These are phyloP conservation scores for Xenentodon cancila DNA, from an alignment of 2,797 vertebrate species.

Conservation along the genomic window DNA sequence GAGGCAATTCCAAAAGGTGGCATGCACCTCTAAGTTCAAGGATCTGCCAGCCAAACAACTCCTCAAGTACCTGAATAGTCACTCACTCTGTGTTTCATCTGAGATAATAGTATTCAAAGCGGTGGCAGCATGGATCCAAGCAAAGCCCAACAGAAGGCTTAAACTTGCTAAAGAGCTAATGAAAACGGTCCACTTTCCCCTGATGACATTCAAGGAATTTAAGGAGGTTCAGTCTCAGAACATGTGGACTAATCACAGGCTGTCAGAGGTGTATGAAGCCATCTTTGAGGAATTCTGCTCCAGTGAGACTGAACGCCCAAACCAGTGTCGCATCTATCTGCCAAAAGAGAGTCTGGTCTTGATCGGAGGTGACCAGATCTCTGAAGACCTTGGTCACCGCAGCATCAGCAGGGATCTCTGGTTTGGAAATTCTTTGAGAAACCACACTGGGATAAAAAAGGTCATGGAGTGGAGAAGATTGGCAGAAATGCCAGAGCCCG, in stretches of 20 bases:
- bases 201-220: constrained; percentile 91
- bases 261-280: constrained; percentile 69
- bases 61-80: constrained; percentile 81
- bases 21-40: constrained; percentile 81
- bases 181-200: constrained; percentile 85
- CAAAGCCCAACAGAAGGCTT: constrained; percentile 75
- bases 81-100: constrained; percentile 81
- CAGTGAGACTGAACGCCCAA: constrained; percentile 44
- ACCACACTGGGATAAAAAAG: constrained; percentile 80
- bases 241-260: constrained; percentile 58
- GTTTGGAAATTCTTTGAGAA: constrained; percentile 88
- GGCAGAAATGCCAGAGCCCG: constrained; percentile 82
- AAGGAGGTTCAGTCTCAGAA: constrained; percentile 82
- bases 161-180: constrained; percentile 79
- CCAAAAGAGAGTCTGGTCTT: constrained; percentile 86
- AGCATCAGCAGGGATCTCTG: constrained; percentile 85
- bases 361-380: constrained; percentile 86
- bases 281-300: constrained; percentile 72
- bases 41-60: constrained; percentile 83
- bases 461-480: constrained; percentile 85
- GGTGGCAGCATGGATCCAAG: constrained; percentile 85
- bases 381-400: constrained; percentile 76
- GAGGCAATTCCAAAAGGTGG: constrained; percentile 84
- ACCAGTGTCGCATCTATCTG: constrained; percentile 77
- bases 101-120: constrained; percentile 88